Base-by-base conservation (phyloP, 37 sponge, comb jelly and placozoan genomes). In the Spongilla lacustris region DNA sequence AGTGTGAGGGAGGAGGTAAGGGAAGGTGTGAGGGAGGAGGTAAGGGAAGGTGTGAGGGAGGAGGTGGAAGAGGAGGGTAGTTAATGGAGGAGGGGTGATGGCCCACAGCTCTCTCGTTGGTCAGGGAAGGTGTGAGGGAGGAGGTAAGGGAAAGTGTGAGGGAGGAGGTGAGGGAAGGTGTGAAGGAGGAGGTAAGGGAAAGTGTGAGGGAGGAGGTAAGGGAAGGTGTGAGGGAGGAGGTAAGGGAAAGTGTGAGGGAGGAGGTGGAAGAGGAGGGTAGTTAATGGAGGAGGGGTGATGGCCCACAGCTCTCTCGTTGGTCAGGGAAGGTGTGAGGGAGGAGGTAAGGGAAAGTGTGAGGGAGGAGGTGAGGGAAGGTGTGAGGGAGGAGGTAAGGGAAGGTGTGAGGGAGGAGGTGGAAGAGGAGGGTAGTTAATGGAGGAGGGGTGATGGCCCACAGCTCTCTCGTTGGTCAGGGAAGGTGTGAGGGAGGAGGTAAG, bases 381-480 rank as follows among this genome's bases (percentile, higher is more conserved):
- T n/a, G n/a, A n/a, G n/a, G n/a, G n/a, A n/a, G n/a, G n/a, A n/a
- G n/a, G n/a, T n/a, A n/a, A n/a, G n/a, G n/a, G n/a, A n/a, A n/a
- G n/a, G n/a, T n/a, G n/a, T n/a, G n/a, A n/a, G n/a, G n/a, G n/a
- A n/a, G n/a, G n/a, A n/a, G n/a, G n/a, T n/a, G 32, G 49, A 8
- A n/a, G n/a, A n/a, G n/a, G n/a, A n/a, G n/a, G n/a, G n/a, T n/a
- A n/a, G 58, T 58, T n/a, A n/a, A n/a, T n/a, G n/a, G n/a, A n/a
- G n/a, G n/a, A n/a, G 12, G 58, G 12, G 11, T 58, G 11, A 58
- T 1, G 11, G 58, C 0, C 58, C 58, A 58, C 21, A 10, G 66
- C 89, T 69, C 69, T 89, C 28, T 92, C 89, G 13, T 37, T 79
- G n/a, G n/a, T n/a, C n/a, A n/a, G n/a, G n/a, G n/a, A n/a, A n/a